Evolutionary conservation across 2,797 vertebrate species (phyloP), one percentile per base, ranked within the genome.

Genomic region (Rhinoraja longicauda): DNA sequence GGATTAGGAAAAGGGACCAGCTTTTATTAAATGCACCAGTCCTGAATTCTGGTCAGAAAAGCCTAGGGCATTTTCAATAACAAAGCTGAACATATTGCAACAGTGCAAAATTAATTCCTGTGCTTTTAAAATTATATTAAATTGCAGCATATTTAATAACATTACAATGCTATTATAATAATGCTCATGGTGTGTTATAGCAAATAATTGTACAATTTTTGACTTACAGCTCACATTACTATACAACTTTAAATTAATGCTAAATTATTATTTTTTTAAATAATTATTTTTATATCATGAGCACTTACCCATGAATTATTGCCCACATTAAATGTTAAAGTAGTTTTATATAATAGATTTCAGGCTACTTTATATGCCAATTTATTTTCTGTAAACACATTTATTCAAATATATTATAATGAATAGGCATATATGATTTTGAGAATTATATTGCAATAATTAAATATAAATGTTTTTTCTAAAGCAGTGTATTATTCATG

Each of bases 111-210:
- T 92, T 75, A 57, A 73, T 75, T 5, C 4, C 32, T 53, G 70
- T 92, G 67, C 36, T 24, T 92, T 92, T 73, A 92, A 92, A 92
- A 92, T 3, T n/a, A 4, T 73, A 45, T 92, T 90, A 70, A 90
- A 90, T 72, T 90, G 62, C 21, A 72, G 19, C 92, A 93, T 75
- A 13, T 57, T 93, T 82, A 93, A 79, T 93, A 82, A 93, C 53
- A 39, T 77, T 73, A 76, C 59, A 81, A 93, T 82, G 32, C 57
- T 45, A 76, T 93, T 62, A 62, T 75, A 78, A 81, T 62, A 79
- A 79, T 45, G 19, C 19, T 70, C 93, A 81, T 82, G 29, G 62
- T 64, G 24, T 19, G 36, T 67, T 64, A 45, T 17, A 45, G 15
- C 24, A 92, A 92, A 92, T 75, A 92, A 12, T 12, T 92, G 12